Evolutionary conservation across 2,888 invertebrate species (phyloP), one percentile per base, ranked within the genome.

Genomic region (Carterocephalus palaemon): DNA sequence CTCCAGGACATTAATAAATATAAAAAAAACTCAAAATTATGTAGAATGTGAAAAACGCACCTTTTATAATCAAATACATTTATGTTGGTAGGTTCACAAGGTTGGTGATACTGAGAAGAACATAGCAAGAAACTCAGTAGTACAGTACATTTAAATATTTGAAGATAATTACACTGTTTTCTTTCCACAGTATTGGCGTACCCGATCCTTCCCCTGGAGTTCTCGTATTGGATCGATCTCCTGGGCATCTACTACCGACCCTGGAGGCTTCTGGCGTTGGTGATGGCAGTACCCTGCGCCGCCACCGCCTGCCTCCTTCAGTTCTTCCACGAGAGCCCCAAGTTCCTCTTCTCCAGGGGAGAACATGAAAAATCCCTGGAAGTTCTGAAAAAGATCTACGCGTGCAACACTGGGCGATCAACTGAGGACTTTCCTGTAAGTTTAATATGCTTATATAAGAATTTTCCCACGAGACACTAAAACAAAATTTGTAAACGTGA

Each of bases 251-350:
- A 68, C 4, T 90, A 90, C 64, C 88, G 90, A 8, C 91, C 94
- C 0, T 95, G 95, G 95, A 88, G 95, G n/a, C 67, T 94, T 2
- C 89, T 94, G 43, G 78, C 94, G 0, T 74, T 92, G 1, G 70
- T 91, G 0, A 89, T 93, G 66, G 88, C 91, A 0, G 37, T 92
- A 0, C 90, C 95, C 0, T 90, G 91, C 51, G 67, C 92, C 0
- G 55, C 90, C 7, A 90, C 92, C 0, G 89, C 92, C 0, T 54
- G 89, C 2, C 81, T 91, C 6, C 76, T 92, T 6, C 75, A 84
- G 4, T 72, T 84, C 19, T 88, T 92, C 60, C 92, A 94, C 2
- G 95, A 95, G 70, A 95, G 93, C 58, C 95, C 95, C 0, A 93
- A 93, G 71, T 95, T 92, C 70, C 80, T 92, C 28, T 82, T 91